Base-by-base conservation (phyloP, 64 coral and sea anemone species). In the Stichodactyla mertensii region DNA sequence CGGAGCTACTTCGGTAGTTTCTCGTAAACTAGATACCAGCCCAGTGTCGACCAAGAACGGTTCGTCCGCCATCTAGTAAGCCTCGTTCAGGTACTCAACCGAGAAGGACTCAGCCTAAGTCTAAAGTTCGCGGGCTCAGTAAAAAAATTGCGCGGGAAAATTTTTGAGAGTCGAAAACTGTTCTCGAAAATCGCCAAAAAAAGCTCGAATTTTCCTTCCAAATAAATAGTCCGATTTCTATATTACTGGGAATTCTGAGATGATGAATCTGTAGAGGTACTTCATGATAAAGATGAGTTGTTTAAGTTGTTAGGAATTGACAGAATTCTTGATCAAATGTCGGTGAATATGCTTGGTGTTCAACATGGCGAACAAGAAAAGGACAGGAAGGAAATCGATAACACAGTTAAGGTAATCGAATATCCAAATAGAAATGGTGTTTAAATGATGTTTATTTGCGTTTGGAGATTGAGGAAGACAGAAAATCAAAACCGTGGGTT, bases 101-200 rank as follows among this genome's bases (percentile, higher is more conserved):
- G 78, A 81, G 52, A 81, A 18, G 78, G 78, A 81, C 13, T 81
- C 14, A 11, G 78, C 26, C 16, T 51, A 9, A 81, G 26, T 81
- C 52, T 52, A 81, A 81, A 81, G 16, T 81, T 74, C 69, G 78
- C 78, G 78, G 78, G 78, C 78, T 52, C 78, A 81, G 4, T 27
- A 81, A 81, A 66, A 81, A 53, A 55, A 71, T 5, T 81, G 78
- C 78, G 78, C 78, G 78, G 78, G 78, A 81, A 81, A 81, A 81
- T 18, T 8, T 81, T 53, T 52, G 4, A 81, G 53, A 54, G 20
- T 55, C 78, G 53, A 81, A 81, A 81, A 53, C 67, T 71, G 14
- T 5, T 20, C 69, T 31, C 10, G 10, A 74, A n/a, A 13, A 74
- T n/a, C 12, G 69, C 27, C 18, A 6, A 74, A 74, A 71, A 23